phyloP scores from a whole-genome alignment of 2,113 vertebrate species.

The Anser cygnoides region DNA sequence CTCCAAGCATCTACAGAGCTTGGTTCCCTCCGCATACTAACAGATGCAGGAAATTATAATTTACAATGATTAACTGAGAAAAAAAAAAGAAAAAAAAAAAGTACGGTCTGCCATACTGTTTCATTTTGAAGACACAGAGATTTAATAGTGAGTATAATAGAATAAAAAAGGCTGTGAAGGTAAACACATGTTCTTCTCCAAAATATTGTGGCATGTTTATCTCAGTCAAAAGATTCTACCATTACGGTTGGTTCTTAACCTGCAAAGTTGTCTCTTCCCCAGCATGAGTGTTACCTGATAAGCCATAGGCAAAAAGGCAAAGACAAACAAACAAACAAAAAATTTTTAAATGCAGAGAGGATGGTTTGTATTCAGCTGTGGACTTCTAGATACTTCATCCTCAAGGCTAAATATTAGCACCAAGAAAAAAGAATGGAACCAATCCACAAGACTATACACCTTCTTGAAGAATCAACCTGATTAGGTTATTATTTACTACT shows the following conservation, averaged over 20 bases:
- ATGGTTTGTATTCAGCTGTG: not conserved
- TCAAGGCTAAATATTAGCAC: not conserved
- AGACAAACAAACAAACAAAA: no score
- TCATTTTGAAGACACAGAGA: not conserved
- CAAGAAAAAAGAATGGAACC: not conserved
- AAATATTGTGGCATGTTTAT: not conserved
- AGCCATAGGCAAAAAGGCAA: not conserved
- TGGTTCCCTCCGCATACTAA: not conserved
- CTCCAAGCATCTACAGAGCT: not conserved
- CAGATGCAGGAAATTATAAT: not conserved
- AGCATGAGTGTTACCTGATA: not conserved
- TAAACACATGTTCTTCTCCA: not conserved
- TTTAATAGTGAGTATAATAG: not conserved
- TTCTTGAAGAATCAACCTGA: not conserved
- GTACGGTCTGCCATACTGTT: not conserved
- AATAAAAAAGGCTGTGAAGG: not conserved
- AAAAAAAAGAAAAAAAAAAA: not conserved
- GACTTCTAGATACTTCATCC: not conserved
- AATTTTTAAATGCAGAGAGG: not conserved
- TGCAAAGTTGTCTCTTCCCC: not conserved
- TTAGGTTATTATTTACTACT: not conserved
- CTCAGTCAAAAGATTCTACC: not conserved
- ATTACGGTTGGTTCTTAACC: not conserved
- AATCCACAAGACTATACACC: not conserved
- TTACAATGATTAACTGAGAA: not conserved